Evolutionary conservation across 1,140 invertebrate species (phyloP), one percentile per base, ranked within the genome.

Genomic region (Penaeus chinensis): DNA sequence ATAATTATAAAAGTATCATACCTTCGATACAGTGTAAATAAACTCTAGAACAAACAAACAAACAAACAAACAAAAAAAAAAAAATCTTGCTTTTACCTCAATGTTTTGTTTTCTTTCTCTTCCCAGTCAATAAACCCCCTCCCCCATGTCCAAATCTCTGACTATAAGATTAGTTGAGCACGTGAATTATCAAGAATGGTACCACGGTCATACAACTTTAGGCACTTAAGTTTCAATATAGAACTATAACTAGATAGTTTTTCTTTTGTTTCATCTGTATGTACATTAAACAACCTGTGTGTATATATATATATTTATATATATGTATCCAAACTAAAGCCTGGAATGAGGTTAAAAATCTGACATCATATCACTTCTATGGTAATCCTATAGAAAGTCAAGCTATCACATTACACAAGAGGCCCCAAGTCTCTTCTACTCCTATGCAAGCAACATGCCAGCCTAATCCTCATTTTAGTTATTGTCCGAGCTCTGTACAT

Each of bases 91-190:
- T 79, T 60, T 60, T 74, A 63, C 16, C 22, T 83, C 61, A n/a
- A 47, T 76, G 37, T 66, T 71, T 54, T 84, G 66, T 61, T 47
- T 71, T 74, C 19, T 24, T n/a, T 84, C 54, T 69, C 61, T 60
- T n/a, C 20, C n/a, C 69, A 71, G 47, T 24, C 82, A 74, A 61
- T 32, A 84, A 71, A 47, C 71, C 82, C 82, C 69, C 69, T 62
- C 60, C 82, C 76, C 37, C 82, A 84, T 54, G 54, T 54, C 54
- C 54, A 16, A 54, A 54, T 54, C 82, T 84, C 76, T 84, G 69
- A 84, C 82, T 76, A 76, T 54, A 84, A 84, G 82, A 66, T 84
- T 84, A 84, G 82, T 84, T 84, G 82, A 84, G 82, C 82, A 84
- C 82, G 76, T 74, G 69, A 84, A 84, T 84, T 47, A 32, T 84